Base-by-base conservation (phyloP, 2,113 vertebrate genomes). In the Channa argus region DNA sequence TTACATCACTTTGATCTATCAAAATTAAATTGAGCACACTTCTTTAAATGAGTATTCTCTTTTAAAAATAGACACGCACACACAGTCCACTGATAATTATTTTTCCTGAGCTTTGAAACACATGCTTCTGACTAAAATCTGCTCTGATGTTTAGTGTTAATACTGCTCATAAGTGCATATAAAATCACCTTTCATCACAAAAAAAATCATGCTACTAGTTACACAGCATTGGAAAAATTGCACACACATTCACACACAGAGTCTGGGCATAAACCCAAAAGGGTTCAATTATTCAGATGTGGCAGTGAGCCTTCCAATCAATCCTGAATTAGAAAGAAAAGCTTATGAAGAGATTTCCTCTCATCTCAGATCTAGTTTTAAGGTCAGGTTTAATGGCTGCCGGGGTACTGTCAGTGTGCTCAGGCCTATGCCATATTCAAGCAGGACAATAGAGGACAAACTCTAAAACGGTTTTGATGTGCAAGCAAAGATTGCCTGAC, bases 241-340 rank as follows among this genome's bases (percentile, higher is more conserved):
- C 36, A 69, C 0, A 1, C 5, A 62, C 33, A 64, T 84, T 80
- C 70, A 88, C 44, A 56, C 44, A 51, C 34, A 6, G 34, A 1
- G 39, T 49, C 46, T 43, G 33, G 50, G 65, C 34, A 64, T 47
- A 70, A 54, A 67, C 43, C 74, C 56, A 14, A 59, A 44, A 65
- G 11, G 8, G 58, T 65, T 89, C 39, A 72, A 87, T 91, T 86
- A 91, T 86, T 89, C 45, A 86, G 38, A 55, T 39, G 2, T 79
- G 72, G 85, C 79, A 70, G 74, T 1, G 1, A 80, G 72, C 37
- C 51, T 59, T 49, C 2, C 2, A 38, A 89, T 87, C 88, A 85
- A 84, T 60, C 52, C 69, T 73, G 85, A 83, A 86, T 89, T 77
- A 79, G 62, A 87, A 88, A 87, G 88, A 71, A 82, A 90, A 86